Evolutionary conservation across 2,113 vertebrate species (phyloP).

Genomic region (Lipotes vexillifer): DNA sequence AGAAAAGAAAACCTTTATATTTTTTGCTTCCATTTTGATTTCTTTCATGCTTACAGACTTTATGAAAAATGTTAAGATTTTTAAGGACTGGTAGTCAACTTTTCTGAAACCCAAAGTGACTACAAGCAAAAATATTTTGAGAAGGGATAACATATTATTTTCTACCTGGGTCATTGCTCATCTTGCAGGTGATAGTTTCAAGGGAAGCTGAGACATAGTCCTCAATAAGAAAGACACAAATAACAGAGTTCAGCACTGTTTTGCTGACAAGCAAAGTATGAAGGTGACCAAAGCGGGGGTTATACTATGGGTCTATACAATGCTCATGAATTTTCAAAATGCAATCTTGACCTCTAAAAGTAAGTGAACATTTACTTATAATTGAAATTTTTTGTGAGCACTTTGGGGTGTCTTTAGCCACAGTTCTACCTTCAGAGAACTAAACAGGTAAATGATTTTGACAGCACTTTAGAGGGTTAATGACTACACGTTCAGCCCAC

Average conservation of each 20-base stretch:
- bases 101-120: background rate
- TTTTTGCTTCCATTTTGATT: background rate
- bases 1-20: background rate
- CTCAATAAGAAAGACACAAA: background rate
- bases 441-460: background rate
- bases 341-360: background rate
- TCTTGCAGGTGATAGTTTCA: background rate
- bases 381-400: background rate
- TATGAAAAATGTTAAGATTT: background rate
- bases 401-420: background rate
- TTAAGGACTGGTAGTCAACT: background rate
- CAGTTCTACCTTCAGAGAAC: background rate
- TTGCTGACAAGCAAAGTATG: background rate
- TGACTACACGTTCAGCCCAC: background rate
- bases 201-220: background rate
- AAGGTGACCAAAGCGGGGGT: background rate
- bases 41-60: background rate
- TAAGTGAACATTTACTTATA: background rate
- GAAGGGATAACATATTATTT: background rate
- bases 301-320: background rate
- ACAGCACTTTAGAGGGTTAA: background rate
- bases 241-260: background rate
- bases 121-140: background rate
- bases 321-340: background rate
- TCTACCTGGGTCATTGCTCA: background rate